Base-by-base conservation (phyloP, 2,888 invertebrate species). In the Ochropleura leucogaster region DNA sequence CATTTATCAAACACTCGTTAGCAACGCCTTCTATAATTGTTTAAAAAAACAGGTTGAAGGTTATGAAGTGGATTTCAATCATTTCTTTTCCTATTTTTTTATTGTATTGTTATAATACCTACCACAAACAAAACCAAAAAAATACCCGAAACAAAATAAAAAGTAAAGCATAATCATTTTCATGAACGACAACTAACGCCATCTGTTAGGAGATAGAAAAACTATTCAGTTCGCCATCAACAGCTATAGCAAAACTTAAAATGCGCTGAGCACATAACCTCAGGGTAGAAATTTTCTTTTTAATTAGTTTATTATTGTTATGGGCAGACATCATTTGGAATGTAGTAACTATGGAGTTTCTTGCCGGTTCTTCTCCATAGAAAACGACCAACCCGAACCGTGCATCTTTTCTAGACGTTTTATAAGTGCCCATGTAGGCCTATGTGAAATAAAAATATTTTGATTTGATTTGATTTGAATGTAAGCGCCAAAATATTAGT, bases 171-270 rank as follows among this genome's bases (percentile, higher is more conserved):
- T 14, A 16, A 30, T 20, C 9, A 30, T 6, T 44, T 44, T 5
- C 12, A 10, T 4, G 6, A n/a, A 47, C 5, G 16, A 44, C 51
- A 78, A 4, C 30, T 59, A 60, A 0, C 30, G 68, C 85, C 80
- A 84, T 74, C 80, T 80, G 7, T 59, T 59, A 12, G 2, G 4
- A 0, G 59, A 63, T 59, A 60, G 59, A 6, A 46, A 51, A 46
- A 69, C 40, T 69, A 20, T 44, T 16, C 5, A 4, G 12, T 46
- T 60, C 14, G 5, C 47, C 16, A 12, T 9, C 42, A 18, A n/a
- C 14, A 16, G 4, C 0, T 3, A 9, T 3, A 1, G 59, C 14
- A 3, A n/a, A 16, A 55, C 53, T 57, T 8, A 57, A 20, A 20
- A 6, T 5, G 3, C 5, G 6, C 12, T 12, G 3, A 20, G 20